Evolutionary conservation across 2,888 invertebrate genomes (phyloP), one percentile per base, ranked within the genome.

Genomic region (Mesorhabditis belari): DNA sequence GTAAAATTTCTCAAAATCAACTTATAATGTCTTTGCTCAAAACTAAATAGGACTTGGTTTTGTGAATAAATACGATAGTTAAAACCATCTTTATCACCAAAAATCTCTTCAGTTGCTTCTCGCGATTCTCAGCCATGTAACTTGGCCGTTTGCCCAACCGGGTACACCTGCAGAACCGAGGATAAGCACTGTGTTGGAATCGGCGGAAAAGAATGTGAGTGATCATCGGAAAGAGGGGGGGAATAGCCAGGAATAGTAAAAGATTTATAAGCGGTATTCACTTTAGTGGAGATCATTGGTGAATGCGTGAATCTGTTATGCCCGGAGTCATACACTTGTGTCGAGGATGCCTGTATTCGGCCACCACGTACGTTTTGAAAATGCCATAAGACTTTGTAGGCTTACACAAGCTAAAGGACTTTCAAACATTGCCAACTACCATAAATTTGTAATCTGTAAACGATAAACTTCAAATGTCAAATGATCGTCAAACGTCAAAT

Each of bases 231-330:
- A n/a, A n/a, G n/a, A n/a, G n/a, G n/a, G n/a, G n/a, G n/a, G n/a
- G n/a, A n/a, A n/a, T n/a, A n/a, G n/a, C n/a, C n/a, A n/a, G n/a
- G n/a, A n/a, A n/a, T n/a, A n/a, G n/a, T n/a, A n/a, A n/a, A n/a
- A n/a, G n/a, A n/a, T n/a, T n/a, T n/a, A n/a, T n/a, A n/a, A n/a
- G n/a, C n/a, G n/a, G n/a, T n/a, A n/a, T n/a, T n/a, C 44, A n/a
- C 62, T 69, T 35, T 64, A 71, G 73, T 69, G 27, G 71, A 73
- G 61, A 61, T 66, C 9, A 70, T 77, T 35, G 77, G 77, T 4
- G 66, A 67, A 23, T 77, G 77, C 58, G 74, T 77, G 9, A 77
- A 77, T 58, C 67, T 61, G 29, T 68, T 71, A 6, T 77, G 77
- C 44, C 77, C 77, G 1, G 63, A 68, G 5, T 66, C 69, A 0